Evolutionary conservation across 2,888 invertebrate species (phyloP).

Genomic region (Lasioglossum oenotherae): DNA sequence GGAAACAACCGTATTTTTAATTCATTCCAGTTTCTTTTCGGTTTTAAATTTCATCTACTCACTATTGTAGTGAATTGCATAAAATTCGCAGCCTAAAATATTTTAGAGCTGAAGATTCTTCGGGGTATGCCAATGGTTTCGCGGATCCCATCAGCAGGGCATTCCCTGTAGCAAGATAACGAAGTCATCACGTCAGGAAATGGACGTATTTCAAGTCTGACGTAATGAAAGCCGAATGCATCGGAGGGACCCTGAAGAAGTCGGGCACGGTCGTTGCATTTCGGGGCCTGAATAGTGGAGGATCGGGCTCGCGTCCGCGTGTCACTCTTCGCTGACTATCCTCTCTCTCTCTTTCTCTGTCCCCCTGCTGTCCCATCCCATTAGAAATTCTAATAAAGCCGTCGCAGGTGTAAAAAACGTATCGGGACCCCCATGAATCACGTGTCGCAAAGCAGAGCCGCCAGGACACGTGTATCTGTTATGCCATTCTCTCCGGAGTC

Average conservation of each 20-base stretch:
- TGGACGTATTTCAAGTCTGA: conserved; percentile 55
- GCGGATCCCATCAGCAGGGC: neutral
- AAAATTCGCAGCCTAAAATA: neutral
- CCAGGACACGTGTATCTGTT: conserved; percentile 81
- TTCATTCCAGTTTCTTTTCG: too few species aligned
- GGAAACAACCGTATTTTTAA: too few species aligned
- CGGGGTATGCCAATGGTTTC: neutral
- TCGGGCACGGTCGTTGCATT: conserved; percentile 71
- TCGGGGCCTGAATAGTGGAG: conserved; percentile 64
- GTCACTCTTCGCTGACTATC: conserved; percentile 75
- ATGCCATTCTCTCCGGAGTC: conserved; percentile 64
- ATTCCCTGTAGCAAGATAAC: conserved; percentile 61
- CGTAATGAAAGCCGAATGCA: conserved; percentile 60
- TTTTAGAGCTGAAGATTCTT: neutral
- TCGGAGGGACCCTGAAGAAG: conserved; percentile 67
- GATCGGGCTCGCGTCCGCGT: conserved; percentile 73
- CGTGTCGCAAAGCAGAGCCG: conserved; percentile 79
- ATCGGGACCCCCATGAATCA: conserved; percentile 83
- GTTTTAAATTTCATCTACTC: neutral
- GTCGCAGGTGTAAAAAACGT: conserved; percentile 82
- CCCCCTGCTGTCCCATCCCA: conserved; percentile 62
- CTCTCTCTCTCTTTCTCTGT: conserved; percentile 14
- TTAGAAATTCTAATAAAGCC: conserved; percentile 84
- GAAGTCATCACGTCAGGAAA: conserved; percentile 78
- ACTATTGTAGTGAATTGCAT: neutral